Evolutionary conservation across 2,113 vertebrate genomes (phyloP).

Genomic region (Synodontis membranacea): DNA sequence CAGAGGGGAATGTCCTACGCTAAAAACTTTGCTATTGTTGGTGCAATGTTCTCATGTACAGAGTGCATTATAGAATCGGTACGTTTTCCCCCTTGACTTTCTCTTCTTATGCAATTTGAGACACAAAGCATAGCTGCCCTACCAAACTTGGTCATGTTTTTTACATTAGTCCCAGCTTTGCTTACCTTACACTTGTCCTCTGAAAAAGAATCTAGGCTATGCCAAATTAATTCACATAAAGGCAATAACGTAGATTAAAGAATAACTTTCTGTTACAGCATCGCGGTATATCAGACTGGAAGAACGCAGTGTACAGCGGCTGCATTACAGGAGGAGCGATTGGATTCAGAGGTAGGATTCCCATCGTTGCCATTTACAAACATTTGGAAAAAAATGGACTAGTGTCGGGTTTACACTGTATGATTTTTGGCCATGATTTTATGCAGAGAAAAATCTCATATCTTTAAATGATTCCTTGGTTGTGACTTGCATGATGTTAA

Average conservation of each 20-base stretch:
- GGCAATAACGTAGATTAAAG: not conserved
- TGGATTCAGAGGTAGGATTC: conserved; percentile 85
- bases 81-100: conserved; percentile 57
- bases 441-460: not conserved
- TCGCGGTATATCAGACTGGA: conserved; percentile 94
- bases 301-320: conserved; percentile 93
- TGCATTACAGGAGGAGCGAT: conserved; percentile 94
- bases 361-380: not conserved
- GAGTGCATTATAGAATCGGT: conserved; percentile 97
- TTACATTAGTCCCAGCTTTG: not conserved
- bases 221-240: not conserved
- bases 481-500: not conserved
- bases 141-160: not conserved
- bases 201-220: not conserved
- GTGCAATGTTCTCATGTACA: conserved; percentile 96
- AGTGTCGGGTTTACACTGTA: not conserved
- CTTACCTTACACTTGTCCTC: not conserved
- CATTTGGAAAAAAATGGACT: too few species aligned
- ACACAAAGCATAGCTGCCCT: not conserved
- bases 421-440: not conserved
- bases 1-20: conserved; percentile 96
- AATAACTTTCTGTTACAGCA: conserved; percentile 74
- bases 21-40: conserved; percentile 97
- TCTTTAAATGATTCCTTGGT: not conserved
- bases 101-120: not conserved